Conservation (phyloP, 2,797 vertebrate species). For the Gymnothorax javanicus region DNA sequence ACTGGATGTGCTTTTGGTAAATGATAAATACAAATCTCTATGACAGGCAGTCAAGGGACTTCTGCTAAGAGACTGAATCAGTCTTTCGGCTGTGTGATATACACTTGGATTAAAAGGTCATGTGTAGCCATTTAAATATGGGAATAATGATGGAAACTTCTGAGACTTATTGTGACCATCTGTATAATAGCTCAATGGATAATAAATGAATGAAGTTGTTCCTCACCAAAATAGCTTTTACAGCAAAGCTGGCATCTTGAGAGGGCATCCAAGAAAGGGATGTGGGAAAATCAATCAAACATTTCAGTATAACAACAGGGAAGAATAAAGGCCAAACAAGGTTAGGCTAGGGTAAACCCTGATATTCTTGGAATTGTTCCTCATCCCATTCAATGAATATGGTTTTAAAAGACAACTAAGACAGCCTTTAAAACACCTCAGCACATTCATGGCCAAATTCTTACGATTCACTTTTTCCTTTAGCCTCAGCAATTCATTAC, state of each 20-base stretch:
- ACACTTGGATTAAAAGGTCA: constrained; percentile 2
- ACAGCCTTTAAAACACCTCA: not conserved
- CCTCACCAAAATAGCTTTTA: not conserved
- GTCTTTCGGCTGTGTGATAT: not conserved
- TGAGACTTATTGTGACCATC: not conserved
- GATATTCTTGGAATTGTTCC: no score
- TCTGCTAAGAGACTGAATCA: not conserved
- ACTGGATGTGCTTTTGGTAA: not conserved
- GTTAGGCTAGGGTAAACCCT: not conserved
- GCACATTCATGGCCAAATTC: not conserved
- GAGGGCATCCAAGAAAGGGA: not conserved
- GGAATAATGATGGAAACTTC: not conserved
- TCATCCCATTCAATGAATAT: not conserved
- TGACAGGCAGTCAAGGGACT: not conserved
- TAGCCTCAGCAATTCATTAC: not conserved
- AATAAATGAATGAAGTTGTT: not conserved
- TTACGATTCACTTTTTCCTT: not conserved
- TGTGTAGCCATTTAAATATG: not conserved
- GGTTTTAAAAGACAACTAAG: not conserved
- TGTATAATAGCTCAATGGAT: not conserved
- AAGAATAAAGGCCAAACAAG: not conserved
- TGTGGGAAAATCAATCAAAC: not conserved
- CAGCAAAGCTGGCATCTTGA: not conserved
- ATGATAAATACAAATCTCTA: not conserved
- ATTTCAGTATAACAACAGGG: not conserved